Percentiles rank a stretch among this genome's conserved stretches.
phyloP scores from a whole-genome alignment of 2,797 vertebrate genomes.

The Liasis olivaceus region DNA sequence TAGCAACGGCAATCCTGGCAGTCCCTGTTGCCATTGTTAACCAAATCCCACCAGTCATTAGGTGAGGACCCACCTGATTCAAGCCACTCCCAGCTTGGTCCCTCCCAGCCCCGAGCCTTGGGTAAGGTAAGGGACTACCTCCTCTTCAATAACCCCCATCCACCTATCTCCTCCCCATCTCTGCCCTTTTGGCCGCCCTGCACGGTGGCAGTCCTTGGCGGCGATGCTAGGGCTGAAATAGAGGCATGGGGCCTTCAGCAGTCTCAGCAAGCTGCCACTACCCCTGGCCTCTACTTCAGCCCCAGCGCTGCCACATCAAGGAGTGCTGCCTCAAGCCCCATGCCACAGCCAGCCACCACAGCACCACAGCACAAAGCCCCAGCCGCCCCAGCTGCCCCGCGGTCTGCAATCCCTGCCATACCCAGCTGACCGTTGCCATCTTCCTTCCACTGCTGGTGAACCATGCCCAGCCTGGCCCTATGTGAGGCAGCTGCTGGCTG shows the following conservation, averaged over 20 bases:
- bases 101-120: not conserved
- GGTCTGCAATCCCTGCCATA: not conserved
- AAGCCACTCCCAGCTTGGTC: not conserved
- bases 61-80: not conserved
- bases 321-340: not conserved
- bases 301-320: not conserved
- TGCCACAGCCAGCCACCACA: no score
- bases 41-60: not conserved
- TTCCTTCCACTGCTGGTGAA: not conserved
- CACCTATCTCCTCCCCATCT: no score
- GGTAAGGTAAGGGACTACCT: not conserved
- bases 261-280: no score
- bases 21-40: not conserved
- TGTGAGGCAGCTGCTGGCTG: not conserved
- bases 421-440: not conserved
- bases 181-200: no score
- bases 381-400: not conserved
- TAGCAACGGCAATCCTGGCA: not conserved
- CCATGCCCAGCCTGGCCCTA: not conserved
- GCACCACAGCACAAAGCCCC: not conserved
- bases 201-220: no score
- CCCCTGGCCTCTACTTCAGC: not conserved
- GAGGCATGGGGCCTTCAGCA: no score
- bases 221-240: no score
- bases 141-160: no score